phyloP scores from a whole-genome alignment of 2,113 vertebrate genomes.

The Zapornia atra region DNA sequence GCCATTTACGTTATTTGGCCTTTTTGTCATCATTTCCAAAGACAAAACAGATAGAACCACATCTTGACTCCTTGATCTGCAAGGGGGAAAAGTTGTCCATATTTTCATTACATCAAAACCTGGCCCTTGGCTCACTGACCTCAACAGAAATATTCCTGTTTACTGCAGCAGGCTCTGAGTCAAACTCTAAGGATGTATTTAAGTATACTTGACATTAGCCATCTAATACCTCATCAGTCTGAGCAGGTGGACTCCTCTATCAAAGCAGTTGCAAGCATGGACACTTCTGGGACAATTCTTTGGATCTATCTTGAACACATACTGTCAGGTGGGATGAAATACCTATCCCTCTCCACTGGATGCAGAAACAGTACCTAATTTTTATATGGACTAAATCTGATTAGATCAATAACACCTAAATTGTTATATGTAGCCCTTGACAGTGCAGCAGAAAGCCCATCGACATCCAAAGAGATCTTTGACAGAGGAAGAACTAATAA shows the following conservation, averaged over 20 bases:
- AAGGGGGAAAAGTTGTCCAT: not conserved
- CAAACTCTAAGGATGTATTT: slow-evolving; percentile 16
- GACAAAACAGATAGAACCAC: not conserved
- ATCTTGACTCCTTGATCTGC: not conserved
- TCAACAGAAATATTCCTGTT: slow-evolving; percentile 20
- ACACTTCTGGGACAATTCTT: not conserved
- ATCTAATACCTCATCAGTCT: not conserved
- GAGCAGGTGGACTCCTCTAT: not conserved
- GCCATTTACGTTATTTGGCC: not conserved
- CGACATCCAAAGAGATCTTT: not conserved
- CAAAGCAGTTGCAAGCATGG: not conserved
- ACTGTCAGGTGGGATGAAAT: not conserved
- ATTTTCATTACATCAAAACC: not conserved
- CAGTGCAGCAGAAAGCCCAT: not conserved
- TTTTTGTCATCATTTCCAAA: not conserved
- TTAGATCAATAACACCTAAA: slow-evolving; percentile 28
- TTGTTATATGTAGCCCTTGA: not conserved
- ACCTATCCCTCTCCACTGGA: not conserved
- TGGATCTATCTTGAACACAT: not conserved
- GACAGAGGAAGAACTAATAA: slow-evolving; percentile 25
- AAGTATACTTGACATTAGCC: slow-evolving; percentile 10
- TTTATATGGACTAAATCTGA: not conserved
- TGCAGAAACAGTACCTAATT: not conserved
- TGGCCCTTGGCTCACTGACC: not conserved
- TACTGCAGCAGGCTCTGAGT: not conserved